Base-by-base conservation (phyloP, 2,113 vertebrate genomes). In the Boleophthalmus pectinirostris region DNA sequence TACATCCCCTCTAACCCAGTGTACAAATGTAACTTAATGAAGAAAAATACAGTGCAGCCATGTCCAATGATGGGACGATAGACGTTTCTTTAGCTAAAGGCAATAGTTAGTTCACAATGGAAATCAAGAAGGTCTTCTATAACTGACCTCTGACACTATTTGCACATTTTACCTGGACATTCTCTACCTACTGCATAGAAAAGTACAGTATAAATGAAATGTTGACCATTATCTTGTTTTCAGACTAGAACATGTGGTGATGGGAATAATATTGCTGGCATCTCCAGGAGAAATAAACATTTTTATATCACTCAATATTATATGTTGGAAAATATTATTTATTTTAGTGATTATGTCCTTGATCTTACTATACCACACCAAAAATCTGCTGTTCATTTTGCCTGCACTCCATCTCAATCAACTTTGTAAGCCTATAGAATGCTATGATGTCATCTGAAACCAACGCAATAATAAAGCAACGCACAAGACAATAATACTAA, bases 1-100 rank as follows among this genome's bases (percentile, higher is more conserved):
- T 86, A 80, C 65, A 80, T 89, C 69, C 68, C 81, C 58, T 77
- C n/a, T 18, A 43, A 82, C 71, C 10, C 73, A 69, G 76, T 58
- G 56, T 81, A 72, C 51, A 70, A 74, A 68, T 82, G 54, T 83
- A 56, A 75, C 71, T 18, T 66, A 67, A 51, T 68, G 56, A 72
- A 61, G 57, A 54, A 24, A 38, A 51, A 23, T 5, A 18, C 24
- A 33, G 8, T 9, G 1, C 58, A 33, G 15, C 25, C 54, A 14
- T 29, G 13, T 16, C 25, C 23, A 33, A 16, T 61, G 13, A 25
- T 10, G 13, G 24, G 8, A 58, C 15, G 56, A 58, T 24, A 24
- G 12, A 24, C 1, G 3, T 3, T 14, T 57, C 21, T 23, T 24
- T 57, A 20, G 21, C 10, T 24, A 14, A 11, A 25, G 11, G 54